A percentile compares a stretch with the other conserved stretches of the same genome.
Conservation (phyloP, 1,140 invertebrate genomes). For the Aphaenogaster floridana region DNA sequence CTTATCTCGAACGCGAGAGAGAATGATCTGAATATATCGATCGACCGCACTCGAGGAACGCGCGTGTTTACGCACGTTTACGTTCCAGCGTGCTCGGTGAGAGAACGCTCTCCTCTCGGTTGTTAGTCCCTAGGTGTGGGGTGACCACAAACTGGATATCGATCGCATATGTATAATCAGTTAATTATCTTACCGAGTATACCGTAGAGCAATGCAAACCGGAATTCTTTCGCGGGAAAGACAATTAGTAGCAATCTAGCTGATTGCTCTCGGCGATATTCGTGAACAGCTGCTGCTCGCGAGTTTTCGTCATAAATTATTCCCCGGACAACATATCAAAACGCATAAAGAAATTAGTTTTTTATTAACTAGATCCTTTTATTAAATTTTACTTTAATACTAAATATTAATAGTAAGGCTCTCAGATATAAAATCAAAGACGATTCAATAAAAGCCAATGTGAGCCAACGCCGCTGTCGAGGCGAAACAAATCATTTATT, state of each 20-base stretch:
- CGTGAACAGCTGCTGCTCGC: background rate
- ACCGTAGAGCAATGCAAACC: background rate
- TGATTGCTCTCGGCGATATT: background rate
- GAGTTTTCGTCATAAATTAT: background rate
- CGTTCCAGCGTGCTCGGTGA: constrained; percentile 59
- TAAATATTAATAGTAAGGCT: too few relatives aligned
- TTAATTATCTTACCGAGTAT: background rate
- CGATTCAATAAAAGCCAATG: too few relatives aligned
- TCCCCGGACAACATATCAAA: background rate
- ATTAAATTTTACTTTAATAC: background rate
- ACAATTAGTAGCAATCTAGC: constrained; percentile 19
- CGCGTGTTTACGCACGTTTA: constrained; percentile 64
- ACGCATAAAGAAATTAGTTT: background rate
- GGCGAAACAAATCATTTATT: too few relatives aligned
- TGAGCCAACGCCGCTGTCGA: too few relatives aligned
- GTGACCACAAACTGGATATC: background rate
- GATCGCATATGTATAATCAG: background rate
- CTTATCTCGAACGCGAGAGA: background rate
- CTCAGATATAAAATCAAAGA: too few relatives aligned
- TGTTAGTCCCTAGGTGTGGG: constrained; percentile 26
- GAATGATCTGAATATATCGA: constrained; percentile 42
- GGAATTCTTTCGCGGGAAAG: background rate
- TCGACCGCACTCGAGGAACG: background rate
- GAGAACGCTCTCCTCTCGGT: constrained; percentile 20
- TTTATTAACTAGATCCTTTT: background rate